phyloP scores from a whole-genome alignment of 2,888 invertebrate species.

The Ophraella communa region DNA sequence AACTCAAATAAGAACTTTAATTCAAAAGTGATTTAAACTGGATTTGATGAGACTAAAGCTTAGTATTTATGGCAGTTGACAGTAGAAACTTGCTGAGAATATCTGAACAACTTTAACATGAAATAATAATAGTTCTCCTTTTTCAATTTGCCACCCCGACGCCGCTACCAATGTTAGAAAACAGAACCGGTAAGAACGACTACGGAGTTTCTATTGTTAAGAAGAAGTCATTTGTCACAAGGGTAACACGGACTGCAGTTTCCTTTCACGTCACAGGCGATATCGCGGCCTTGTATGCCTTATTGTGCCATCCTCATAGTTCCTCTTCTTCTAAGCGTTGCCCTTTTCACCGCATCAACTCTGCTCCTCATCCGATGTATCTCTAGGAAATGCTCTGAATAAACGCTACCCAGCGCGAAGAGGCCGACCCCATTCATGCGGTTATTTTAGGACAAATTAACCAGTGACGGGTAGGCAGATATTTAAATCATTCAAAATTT shows the following conservation, averaged over 20 bases:
- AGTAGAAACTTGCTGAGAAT: too few species aligned
- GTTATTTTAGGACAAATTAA: constrained; percentile 15
- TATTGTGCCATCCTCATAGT: constrained; percentile 36
- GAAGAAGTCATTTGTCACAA: constrained; percentile 41
- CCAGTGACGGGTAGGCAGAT: constrained; percentile 24
- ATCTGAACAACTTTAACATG: too few species aligned
- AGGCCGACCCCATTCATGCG: constrained; percentile 11
- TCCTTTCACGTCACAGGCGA: constrained; percentile 42
- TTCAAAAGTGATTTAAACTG: too few species aligned
- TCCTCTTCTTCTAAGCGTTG: constrained; percentile 31
- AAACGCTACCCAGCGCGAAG: constrained; percentile 14
- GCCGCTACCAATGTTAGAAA: constrained; percentile 14
- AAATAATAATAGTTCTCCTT: too few species aligned
- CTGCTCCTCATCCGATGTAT: constrained; percentile 14
- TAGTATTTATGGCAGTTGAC: too few species aligned
- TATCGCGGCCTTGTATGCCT: constrained; percentile 37
- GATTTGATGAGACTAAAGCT: too few species aligned
- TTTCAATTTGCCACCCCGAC: not conserved
- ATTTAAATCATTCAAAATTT: constrained; percentile 34
- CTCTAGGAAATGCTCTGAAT: constrained; percentile 39
- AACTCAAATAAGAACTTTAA: too few species aligned
- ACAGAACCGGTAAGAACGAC: constrained; percentile 27
- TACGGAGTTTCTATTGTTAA: constrained; percentile 37
- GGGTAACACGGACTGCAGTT: constrained; percentile 41
- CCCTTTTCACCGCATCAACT: constrained; percentile 23